A percentile compares a stretch with the other conserved stretches of the same genome.
Conservation (phyloP, 2,113 vertebrate species). For the Protobothrops mucrosquamatus region DNA sequence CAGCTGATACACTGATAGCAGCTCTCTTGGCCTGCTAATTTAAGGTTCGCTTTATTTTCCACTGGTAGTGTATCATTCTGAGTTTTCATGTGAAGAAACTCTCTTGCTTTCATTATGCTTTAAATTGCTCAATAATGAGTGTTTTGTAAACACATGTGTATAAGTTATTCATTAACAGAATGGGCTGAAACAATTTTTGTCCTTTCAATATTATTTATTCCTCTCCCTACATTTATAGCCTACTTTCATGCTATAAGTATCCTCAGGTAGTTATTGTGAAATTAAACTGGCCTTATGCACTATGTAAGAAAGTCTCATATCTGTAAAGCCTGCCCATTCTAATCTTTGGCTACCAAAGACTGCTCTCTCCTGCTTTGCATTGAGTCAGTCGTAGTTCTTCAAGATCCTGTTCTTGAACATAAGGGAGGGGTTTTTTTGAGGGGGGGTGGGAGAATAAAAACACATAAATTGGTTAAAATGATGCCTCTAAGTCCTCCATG, state of each 20-base stretch:
- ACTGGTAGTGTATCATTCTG: background rate
- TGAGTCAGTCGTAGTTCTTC: too few relatives aligned
- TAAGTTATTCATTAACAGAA: background rate
- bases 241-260: background rate
- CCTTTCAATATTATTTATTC: background rate
- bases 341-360: too few relatives aligned
- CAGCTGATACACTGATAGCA: slow-evolving; percentile 9
- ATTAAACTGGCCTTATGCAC: background rate
- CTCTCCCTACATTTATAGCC: background rate
- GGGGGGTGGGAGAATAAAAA: background rate
- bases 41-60: background rate
- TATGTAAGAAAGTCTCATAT: too few relatives aligned
- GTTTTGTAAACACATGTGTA: background rate
- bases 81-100: background rate
- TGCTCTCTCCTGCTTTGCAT: too few relatives aligned
- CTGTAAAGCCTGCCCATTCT: too few relatives aligned
- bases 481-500: background rate
- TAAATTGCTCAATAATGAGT: background rate
- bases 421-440: too few relatives aligned
- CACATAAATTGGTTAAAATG: background rate
- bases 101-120: background rate
- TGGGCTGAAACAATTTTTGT: background rate
- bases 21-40: slow-evolving; percentile 3
- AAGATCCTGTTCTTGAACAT: background rate
- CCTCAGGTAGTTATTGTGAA: background rate